Conservation (phyloP, 1,140 invertebrate species). For the Neocloeon triangulifer region DNA sequence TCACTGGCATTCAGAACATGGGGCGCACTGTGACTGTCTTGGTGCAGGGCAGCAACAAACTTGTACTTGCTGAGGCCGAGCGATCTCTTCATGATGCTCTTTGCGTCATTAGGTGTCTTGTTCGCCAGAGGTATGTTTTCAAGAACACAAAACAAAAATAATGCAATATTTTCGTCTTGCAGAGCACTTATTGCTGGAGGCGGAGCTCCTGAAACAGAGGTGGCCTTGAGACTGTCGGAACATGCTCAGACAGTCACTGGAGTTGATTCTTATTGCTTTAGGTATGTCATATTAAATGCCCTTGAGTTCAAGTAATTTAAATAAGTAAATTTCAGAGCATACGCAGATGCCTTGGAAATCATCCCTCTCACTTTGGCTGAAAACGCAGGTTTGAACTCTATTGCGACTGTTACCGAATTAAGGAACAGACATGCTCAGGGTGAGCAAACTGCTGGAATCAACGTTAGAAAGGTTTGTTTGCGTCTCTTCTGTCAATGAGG, state of each 20-base stretch:
- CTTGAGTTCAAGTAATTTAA: no score
- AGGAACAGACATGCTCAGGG: slow-evolving; percentile 79
- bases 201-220: slow-evolving; percentile 90
- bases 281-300: no score
- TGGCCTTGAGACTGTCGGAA: slow-evolving; percentile 64
- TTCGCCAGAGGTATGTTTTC: not conserved
- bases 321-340: slow-evolving; percentile 35
- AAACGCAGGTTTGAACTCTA: slow-evolving; percentile 97
- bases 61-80: slow-evolving; percentile 86
- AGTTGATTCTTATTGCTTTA: slow-evolving; percentile 82
- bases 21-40: slow-evolving; percentile 85
- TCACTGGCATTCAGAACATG: slow-evolving; percentile 71
- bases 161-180: slow-evolving; percentile 10
- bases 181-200: slow-evolving; percentile 79
- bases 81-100: slow-evolving; percentile 94
- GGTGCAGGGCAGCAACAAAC: slow-evolving; percentile 90
- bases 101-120: slow-evolving; percentile 77
- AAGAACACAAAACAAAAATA: not conserved
- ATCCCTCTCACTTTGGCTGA: slow-evolving; percentile 97
- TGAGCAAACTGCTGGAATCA: slow-evolving; percentile 73
- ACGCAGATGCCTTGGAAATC: slow-evolving; percentile 88
- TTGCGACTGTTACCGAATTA: slow-evolving; percentile 90
- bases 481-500: slow-evolving; percentile 1
- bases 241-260: slow-evolving; percentile 67
- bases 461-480: slow-evolving; percentile 52